Percentiles rank a stretch among this genome's conserved stretches.
Evolutionary conservation across 2,113 vertebrate genomes (phyloP).

Genomic region (Pangasianodon gigas): DNA sequence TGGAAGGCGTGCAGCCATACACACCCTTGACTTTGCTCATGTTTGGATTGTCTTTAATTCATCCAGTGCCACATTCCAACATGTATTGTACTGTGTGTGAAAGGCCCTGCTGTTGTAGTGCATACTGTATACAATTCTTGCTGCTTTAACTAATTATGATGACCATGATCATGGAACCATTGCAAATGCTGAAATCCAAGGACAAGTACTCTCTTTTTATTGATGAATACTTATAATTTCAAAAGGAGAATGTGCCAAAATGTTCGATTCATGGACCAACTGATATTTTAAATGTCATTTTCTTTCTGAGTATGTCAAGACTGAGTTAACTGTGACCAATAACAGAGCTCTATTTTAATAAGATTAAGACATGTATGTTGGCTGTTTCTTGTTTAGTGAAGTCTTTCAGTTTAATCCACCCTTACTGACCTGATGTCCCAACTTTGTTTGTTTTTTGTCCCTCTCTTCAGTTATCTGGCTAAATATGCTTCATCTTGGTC

Average conservation of each 20-base stretch:
- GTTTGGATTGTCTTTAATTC: constrained; percentile 29
- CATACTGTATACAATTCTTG: constrained; percentile 44
- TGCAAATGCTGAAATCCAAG: constrained; percentile 24
- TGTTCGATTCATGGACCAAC: constrained; percentile 21
- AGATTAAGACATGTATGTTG: constrained; percentile 32
- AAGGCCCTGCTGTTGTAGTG: constrained; percentile 41
- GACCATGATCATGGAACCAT: constrained; percentile 11
- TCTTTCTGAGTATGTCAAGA: background rate
- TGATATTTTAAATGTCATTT: constrained; percentile 27
- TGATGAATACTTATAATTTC: constrained; percentile 10
- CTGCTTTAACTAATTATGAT: constrained; percentile 44
- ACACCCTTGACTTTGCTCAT: constrained; percentile 27
- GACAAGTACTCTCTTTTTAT: constrained; percentile 1
- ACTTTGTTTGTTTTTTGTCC: constrained; percentile 25
- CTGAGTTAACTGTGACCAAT: constrained; percentile 49
- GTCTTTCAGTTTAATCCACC: constrained; percentile 39
- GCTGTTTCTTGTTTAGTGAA: constrained; percentile 49
- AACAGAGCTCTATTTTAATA: constrained; percentile 45
- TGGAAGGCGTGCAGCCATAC: constrained; percentile 18
- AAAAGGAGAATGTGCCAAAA: constrained; percentile 51
- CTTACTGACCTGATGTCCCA: constrained; percentile 27
- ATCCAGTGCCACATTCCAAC: constrained; percentile 37
- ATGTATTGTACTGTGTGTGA: constrained; percentile 42
- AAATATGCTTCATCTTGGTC: constrained; percentile 16
- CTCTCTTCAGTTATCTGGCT: background rate